A percentile compares a stretch with the other conserved stretches of the same genome.
Evolutionary conservation across 2,888 invertebrate genomes (phyloP).

Genomic region (Drosophila meridiana): DNA sequence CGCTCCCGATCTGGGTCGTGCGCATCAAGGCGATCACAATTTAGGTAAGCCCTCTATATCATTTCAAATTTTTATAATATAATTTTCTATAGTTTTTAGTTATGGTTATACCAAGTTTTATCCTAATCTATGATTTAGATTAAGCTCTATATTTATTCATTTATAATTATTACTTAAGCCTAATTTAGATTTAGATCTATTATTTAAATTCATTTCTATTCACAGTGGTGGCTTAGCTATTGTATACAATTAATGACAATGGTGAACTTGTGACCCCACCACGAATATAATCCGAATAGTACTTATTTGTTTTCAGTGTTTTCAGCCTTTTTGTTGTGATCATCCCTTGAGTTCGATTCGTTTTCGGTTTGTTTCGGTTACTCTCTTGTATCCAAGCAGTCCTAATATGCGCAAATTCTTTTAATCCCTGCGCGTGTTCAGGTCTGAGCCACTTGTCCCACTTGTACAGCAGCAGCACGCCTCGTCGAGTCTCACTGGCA

Average conservation of each 20-base stretch:
- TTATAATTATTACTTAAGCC: constrained; percentile 16
- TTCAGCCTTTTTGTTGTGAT: constrained; percentile 31
- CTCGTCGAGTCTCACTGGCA: constrained; percentile 85
- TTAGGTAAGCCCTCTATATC: constrained; percentile 77
- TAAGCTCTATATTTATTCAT: constrained; percentile 22
- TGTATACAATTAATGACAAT: constrained; percentile 4
- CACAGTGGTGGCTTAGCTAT: constrained; percentile 3
- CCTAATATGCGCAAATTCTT: constrained; percentile 39
- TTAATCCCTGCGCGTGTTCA: constrained; percentile 62
- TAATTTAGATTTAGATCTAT: constrained; percentile 28
- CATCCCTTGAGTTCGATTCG: constrained; percentile 47
- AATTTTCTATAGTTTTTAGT: constrained; percentile 10
- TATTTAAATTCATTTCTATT: constrained; percentile 18
- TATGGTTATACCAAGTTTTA: constrained; percentile 12
- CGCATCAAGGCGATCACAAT: constrained; percentile 85
- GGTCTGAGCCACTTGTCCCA: constrained; percentile 85
- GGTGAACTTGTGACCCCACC: background rate
- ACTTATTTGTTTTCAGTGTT: constrained; percentile 43
- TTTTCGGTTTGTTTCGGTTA: constrained; percentile 54
- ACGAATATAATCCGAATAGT: constrained; percentile 8
- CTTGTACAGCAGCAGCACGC: constrained; percentile 85
- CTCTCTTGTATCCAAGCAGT: constrained; percentile 20
- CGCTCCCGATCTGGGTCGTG: constrained; percentile 85
- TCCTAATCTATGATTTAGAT: constrained; percentile 13
- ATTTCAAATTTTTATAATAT: background rate